These are phyloP conservation scores for Spisula subtruncata DNA, from an alignment of 2,888 invertebrate genomes.

Conservation along the genomic window DNA sequence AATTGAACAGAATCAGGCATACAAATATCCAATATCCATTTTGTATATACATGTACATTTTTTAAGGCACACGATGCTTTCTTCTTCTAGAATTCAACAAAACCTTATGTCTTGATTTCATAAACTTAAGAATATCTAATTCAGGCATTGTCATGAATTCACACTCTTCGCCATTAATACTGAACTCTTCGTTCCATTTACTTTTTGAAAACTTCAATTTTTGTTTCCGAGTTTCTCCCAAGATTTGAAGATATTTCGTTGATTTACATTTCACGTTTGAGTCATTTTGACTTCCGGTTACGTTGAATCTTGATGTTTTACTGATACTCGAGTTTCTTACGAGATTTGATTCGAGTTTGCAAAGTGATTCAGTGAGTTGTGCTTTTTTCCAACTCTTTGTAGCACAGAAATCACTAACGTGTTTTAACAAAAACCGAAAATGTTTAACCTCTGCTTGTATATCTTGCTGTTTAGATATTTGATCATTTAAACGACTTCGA, in stretches of 20 bases:
- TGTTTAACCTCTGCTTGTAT: slow-evolving; percentile 22
- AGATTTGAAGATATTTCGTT: too few relatives aligned
- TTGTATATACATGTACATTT: too few relatives aligned
- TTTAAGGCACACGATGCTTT: not conserved
- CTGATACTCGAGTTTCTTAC: too few relatives aligned
- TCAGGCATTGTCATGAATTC: slow-evolving; percentile 18
- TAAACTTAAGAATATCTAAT: not conserved
- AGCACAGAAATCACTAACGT: not conserved
- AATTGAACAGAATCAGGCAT: too few relatives aligned
- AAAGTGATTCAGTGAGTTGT: too few relatives aligned
- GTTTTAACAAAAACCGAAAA: not conserved
- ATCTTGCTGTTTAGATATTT: not conserved
- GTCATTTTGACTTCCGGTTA: not conserved
- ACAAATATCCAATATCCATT: too few relatives aligned
- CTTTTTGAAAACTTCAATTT: not conserved
- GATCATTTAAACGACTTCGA: slow-evolving; percentile 4
- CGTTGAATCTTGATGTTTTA: not conserved
- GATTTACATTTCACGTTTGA: not conserved
- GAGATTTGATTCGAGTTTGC: too few relatives aligned
- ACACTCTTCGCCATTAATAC: not conserved
- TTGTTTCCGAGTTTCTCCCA: too few relatives aligned
- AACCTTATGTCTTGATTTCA: not conserved
- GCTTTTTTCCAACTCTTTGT: too few relatives aligned
- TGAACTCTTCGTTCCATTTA: slow-evolving; percentile 31
- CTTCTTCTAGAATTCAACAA: not conserved